Base-by-base conservation (phyloP, 2,113 vertebrate species). In the Ceyx margarethae region DNA sequence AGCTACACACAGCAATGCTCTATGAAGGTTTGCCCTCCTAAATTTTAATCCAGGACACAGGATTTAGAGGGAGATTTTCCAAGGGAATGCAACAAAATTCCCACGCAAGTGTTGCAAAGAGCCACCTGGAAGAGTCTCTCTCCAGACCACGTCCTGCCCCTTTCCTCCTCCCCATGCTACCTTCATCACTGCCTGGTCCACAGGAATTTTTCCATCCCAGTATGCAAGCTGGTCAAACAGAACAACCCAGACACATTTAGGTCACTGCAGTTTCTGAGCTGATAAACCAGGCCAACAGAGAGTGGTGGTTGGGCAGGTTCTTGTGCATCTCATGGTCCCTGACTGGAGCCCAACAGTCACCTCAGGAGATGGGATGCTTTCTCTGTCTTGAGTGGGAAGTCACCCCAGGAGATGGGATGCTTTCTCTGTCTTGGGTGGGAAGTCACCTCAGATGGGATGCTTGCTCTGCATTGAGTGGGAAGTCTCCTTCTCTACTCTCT, bases 231-330 rank as follows among this genome's bases (percentile, higher is more conserved):
- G 58, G 21, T 22, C 29, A 7, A 33, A 73, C 23, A 5, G 42
- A 33, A 22, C 9, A 57, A 37, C 17, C 23, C 2, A 3, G 42
- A 13, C 48, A 72, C 40, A 45, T 43, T 7, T 57, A 45, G 33
- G 5, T 2, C 21, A 14, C 0, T 8, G 25, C 4, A n/a, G 17
- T 19, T 45, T 35, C 66, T 6, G 6, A 7, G 2, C 2, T 31
- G 77, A 43, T 23, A 62, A 23, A 13, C 18, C 76, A 31, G 10
- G 13, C 46, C 67, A 26, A 37, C 26, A 61, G n/a, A 18, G 8
- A 0, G 3, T 2, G 28, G 33, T 2, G 1, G 6, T 12, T 4
- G 51, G 10, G 40, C 0, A 5, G 18, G 2, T 29, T 71, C 28
- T 46, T 1, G 2, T 2, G 0, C 33, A 14, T 53, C 61, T 12